Conservation (phyloP, 2,888 invertebrate species). For the Merodon equestris region DNA sequence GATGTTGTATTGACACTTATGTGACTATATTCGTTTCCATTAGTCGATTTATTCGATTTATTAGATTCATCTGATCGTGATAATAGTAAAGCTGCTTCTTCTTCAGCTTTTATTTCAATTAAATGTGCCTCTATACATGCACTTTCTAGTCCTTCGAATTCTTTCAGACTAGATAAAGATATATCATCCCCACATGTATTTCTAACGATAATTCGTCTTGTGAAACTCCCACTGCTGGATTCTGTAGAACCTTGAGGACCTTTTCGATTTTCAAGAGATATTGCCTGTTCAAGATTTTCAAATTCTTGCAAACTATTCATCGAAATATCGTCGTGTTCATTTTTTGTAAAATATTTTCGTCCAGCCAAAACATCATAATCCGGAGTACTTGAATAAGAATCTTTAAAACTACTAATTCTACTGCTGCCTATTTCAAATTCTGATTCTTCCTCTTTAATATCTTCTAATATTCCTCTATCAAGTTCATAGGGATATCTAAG, state of each 20-base stretch:
- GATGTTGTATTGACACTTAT: slow-evolving; percentile 71
- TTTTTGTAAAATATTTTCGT: slow-evolving; percentile 88
- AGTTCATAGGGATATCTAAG: slow-evolving; percentile 88
- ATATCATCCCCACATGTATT: slow-evolving; percentile 91
- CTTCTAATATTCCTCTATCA: slow-evolving; percentile 90
- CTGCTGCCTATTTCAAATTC: slow-evolving; percentile 91
- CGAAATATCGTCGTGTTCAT: slow-evolving; percentile 93
- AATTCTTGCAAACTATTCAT: slow-evolving; percentile 96
- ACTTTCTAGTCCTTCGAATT: slow-evolving; percentile 94
- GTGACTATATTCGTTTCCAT: slow-evolving; percentile 70
- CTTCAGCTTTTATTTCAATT: slow-evolving; percentile 90
- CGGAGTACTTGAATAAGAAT: slow-evolving; percentile 94
- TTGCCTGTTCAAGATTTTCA: slow-evolving; percentile 92
- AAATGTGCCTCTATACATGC: slow-evolving; percentile 91
- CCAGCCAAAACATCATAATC: slow-evolving; percentile 92
- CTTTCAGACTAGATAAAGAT: slow-evolving; percentile 91
- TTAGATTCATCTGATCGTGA: slow-evolving; percentile 80
- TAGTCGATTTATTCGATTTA: slow-evolving; percentile 75
- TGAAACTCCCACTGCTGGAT: slow-evolving; percentile 90
- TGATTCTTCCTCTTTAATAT: slow-evolving; percentile 95
- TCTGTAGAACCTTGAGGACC: slow-evolving; percentile 88
- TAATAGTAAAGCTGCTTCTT: slow-evolving; percentile 88
- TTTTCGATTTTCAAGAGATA: slow-evolving; percentile 88
- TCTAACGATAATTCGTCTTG: slow-evolving; percentile 84
- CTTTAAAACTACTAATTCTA: slow-evolving; percentile 87